Evolutionary conservation across 1,140 invertebrate species (phyloP).

Genomic region (Microplitis mediator): DNA sequence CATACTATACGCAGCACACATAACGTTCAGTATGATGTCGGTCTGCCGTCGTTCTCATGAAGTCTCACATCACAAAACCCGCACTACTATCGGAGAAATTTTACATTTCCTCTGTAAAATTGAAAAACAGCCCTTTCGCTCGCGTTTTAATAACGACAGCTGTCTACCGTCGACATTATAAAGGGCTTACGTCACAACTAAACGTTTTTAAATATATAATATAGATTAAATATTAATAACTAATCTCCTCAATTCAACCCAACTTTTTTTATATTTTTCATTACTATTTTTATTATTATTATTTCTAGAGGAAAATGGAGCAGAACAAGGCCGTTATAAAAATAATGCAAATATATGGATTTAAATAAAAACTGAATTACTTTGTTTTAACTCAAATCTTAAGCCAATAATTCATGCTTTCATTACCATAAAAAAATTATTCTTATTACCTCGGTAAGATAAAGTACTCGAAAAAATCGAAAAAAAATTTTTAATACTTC

Average conservation of each 20-base stretch:
- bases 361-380: too few species aligned
- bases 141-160: constrained; percentile 21
- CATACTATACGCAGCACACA: not conserved
- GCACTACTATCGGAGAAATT: constrained; percentile 35
- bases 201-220: not conserved
- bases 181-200: not conserved
- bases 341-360: too few species aligned
- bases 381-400: too few species aligned
- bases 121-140: constrained; percentile 34
- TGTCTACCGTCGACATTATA: constrained; percentile 8
- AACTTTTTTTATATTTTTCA: constrained; percentile 25
- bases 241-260: not conserved
- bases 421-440: too few species aligned
- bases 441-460: too few species aligned
- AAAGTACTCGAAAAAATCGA: too few species aligned
- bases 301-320: too few species aligned
- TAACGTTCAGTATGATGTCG: too few species aligned
- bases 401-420: too few species aligned
- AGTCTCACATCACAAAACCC: not conserved
- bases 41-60: not conserved
- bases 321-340: too few species aligned
- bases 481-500: too few species aligned
- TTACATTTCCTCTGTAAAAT: constrained; percentile 45
- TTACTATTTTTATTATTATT: not conserved
- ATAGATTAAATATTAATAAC: not conserved